Percentiles rank a stretch among this genome's conserved stretches.
These are phyloP conservation scores for Archilochus colubris DNA, from an alignment of 2,113 vertebrate genomes.

Conservation along the genomic window DNA sequence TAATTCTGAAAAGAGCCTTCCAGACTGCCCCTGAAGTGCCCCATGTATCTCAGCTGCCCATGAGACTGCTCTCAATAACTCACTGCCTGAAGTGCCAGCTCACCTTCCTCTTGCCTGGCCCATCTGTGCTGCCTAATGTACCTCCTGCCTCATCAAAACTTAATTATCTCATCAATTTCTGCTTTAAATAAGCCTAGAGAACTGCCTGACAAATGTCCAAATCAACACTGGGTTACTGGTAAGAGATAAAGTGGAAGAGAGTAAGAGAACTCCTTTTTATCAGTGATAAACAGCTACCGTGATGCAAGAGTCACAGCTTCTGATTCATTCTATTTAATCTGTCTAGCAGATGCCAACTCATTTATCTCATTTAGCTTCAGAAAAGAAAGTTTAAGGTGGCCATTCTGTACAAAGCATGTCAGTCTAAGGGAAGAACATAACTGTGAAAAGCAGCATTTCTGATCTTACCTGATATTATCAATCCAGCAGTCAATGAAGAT, in stretches of 20 bases:
- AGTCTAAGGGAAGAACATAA: not conserved
- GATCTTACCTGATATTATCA: conserved; percentile 93
- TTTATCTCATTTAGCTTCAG: not conserved
- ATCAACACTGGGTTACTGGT: not conserved
- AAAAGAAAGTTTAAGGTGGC: not conserved
- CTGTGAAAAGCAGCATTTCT: not conserved
- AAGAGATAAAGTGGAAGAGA: not conserved
- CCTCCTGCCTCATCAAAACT: not conserved
- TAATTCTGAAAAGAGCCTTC: not conserved
- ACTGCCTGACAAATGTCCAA: not conserved
- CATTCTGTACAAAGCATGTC: not conserved
- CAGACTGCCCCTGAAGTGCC: not conserved
- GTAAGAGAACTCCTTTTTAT: not conserved
- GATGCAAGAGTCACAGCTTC: not conserved
- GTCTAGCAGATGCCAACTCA: not conserved
- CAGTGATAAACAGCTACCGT: not conserved
- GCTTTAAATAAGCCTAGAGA: not conserved
- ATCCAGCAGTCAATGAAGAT: conserved; percentile 98
- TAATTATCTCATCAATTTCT: not conserved
- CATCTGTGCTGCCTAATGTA: not conserved
- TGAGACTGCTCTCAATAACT: not conserved
- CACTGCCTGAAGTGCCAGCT: not conserved
- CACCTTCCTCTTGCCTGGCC: not conserved
- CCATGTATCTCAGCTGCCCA: not conserved
- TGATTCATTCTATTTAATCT: not conserved